Evolutionary conservation across 2,113 vertebrate species (phyloP).

Genomic region (Tychaedon coryphoeus): DNA sequence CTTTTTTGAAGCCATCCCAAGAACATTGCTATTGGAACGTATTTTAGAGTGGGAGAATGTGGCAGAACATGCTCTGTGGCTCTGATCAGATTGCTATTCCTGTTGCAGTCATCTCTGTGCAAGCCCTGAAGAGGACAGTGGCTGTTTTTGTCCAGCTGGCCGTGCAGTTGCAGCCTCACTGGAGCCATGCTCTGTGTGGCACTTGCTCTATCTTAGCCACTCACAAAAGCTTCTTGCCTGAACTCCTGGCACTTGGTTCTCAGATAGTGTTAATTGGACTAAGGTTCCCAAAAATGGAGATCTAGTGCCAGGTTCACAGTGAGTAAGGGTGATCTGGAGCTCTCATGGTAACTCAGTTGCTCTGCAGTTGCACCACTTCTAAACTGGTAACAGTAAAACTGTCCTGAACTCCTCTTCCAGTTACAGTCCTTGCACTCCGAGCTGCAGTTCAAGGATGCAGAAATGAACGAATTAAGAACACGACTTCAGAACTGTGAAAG

Average conservation of each 20-base stretch:
- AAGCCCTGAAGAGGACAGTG: neutral
- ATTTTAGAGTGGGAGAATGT: neutral
- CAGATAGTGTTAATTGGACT: neutral
- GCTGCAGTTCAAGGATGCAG: slow-evolving; percentile 94
- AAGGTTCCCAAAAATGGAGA: neutral
- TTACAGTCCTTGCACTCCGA: slow-evolving; percentile 90
- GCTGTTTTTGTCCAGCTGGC: neutral
- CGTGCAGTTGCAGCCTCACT: neutral
- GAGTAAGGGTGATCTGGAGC: neutral
- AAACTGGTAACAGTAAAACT: neutral
- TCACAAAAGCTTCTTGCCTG: neutral
- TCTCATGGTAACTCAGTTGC: neutral
- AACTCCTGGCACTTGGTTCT: neutral
- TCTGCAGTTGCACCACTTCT: neutral
- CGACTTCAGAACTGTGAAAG: slow-evolving; percentile 82
- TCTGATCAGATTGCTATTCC: neutral
- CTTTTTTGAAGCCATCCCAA: neutral
- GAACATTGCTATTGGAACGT: neutral
- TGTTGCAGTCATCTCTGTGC: neutral
- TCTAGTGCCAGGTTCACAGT: neutral
- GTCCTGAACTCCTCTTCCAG: slow-evolving; percentile 67
- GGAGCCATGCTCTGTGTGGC: neutral
- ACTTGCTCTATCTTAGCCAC: neutral
- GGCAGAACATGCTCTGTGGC: neutral
- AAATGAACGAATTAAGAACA: slow-evolving; percentile 89